Base-by-base conservation (phyloP, 2,797 vertebrate genomes). In the Falco rusticolus region DNA sequence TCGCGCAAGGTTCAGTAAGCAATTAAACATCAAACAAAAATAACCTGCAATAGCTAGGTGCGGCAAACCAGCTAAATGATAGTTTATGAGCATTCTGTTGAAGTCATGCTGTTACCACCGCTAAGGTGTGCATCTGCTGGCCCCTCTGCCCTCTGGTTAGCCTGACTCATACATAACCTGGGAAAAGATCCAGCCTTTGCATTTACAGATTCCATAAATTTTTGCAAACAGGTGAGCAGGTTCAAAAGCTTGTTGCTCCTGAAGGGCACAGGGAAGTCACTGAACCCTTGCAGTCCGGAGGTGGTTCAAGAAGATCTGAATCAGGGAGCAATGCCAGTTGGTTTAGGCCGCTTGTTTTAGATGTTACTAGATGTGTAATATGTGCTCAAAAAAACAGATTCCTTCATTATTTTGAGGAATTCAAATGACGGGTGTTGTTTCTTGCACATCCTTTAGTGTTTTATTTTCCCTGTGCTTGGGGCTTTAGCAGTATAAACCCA, bases 11-110 rank as follows among this genome's bases (percentile, higher is more conserved):
- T 93, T 94, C 93, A 89, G 75, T 80, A 33, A 85, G 81, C 92
- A 93, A 96, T 95, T 87, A 95, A 96, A 94, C 51, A 92, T 95
- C 81, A 93, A 76, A 79, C 93, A 63, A 63, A 50, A 41, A 83
- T 24, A 3, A 1, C 24, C 48, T 69, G 63, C 51, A 92, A 66
- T 24, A 69, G 47, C 45, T 90, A 76, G 87, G 77, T 34, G 56
- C 48, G 76, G 45, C 15, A 70, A 48, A 87, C 12, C n/a, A 81
- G 22, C 66, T 59, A 13, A 78, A 79, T 11, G 16, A 14, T 20
- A 22, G 7, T 60, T 77, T 28, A 9, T 17, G 63, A 22, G 26
- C 6, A 39, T 24, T 51, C 53, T 53, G 24, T 48, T 76, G 61
- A 70, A 54, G 20, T 34, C 41, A 13, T 14, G 26, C 11, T 84